phyloP scores from a whole-genome alignment of 2,797 vertebrate genomes.

The Hirundo rustica region DNA sequence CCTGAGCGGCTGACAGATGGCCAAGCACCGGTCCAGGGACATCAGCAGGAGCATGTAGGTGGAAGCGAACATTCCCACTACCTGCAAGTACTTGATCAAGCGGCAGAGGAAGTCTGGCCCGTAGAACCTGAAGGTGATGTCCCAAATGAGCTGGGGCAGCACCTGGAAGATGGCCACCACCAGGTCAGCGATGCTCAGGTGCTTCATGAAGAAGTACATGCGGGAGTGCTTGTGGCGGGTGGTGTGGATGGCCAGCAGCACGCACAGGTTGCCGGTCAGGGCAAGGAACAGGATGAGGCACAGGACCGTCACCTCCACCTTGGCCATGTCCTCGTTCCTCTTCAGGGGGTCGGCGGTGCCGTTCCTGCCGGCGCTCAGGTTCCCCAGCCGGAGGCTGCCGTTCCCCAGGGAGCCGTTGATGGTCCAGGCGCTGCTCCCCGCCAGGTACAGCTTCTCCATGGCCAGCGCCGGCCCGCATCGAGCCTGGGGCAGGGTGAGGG shows the following conservation, averaged over 20 bases:
- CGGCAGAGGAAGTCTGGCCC: conserved; percentile 93
- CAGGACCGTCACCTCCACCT: conserved; percentile 92
- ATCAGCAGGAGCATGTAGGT: conserved; percentile 97
- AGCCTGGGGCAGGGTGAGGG: not conserved
- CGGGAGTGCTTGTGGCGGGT: conserved; percentile 90
- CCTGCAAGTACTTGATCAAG: conserved; percentile 93
- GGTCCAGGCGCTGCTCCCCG: conserved; percentile 58
- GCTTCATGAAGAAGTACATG: conserved; percentile 99
- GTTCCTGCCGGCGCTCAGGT: conserved; percentile 74
- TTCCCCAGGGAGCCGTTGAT: conserved; percentile 75
- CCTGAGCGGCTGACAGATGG: conserved; percentile 92
- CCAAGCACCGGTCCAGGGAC: conserved; percentile 95
- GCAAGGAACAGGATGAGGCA: conserved; percentile 90
- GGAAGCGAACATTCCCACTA: conserved; percentile 99
- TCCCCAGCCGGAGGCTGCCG: conserved; percentile 58
- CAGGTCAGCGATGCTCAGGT: conserved; percentile 96
- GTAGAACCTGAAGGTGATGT: conserved; percentile 97
- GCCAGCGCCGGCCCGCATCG: conserved; percentile 15
- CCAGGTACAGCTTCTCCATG: conserved; percentile 61
- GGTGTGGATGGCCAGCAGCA: conserved; percentile 88
- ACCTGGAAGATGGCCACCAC: conserved; percentile 97
- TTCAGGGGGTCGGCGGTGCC: conserved; percentile 80
- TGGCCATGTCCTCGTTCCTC: conserved; percentile 94
- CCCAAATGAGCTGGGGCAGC: conserved; percentile 97
- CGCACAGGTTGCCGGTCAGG: conserved; percentile 90